phyloP scores from a whole-genome alignment of 2,113 vertebrate genomes.

The Mesembrinibis cayennensis region DNA sequence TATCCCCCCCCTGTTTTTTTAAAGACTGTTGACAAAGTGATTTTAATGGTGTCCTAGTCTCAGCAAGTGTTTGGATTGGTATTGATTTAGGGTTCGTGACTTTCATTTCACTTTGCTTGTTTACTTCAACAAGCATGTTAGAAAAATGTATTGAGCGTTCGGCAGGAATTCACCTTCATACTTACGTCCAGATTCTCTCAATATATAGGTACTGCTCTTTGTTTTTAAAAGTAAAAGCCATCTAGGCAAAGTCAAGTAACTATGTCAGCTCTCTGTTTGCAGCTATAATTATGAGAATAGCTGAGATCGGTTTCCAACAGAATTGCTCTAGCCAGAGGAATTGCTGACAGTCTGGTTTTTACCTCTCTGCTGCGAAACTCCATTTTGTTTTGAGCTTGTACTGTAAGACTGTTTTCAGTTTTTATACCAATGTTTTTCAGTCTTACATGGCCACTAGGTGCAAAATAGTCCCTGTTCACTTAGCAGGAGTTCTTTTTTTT shows the following conservation, averaged over 20 bases:
- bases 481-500: not conserved
- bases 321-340: not conserved
- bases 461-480: not conserved
- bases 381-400: not conserved
- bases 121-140: not conserved
- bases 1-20: not conserved
- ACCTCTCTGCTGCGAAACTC: not conserved
- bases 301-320: not conserved
- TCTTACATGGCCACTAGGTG: not conserved
- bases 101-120: not conserved
- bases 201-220: not conserved
- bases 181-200: not conserved
- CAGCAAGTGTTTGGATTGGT: not conserved
- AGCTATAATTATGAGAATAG: not conserved
- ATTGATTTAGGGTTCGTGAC: not conserved
- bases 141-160: not conserved
- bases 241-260: not conserved
- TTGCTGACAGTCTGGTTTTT: not conserved
- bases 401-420: not conserved
- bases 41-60: not conserved
- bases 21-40: not conserved
- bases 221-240: not conserved
- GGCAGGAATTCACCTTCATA: not conserved
- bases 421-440: not conserved
- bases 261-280: not conserved